Conservation (phyloP, 1,140 invertebrate species). For the Amyelois transitella region DNA sequence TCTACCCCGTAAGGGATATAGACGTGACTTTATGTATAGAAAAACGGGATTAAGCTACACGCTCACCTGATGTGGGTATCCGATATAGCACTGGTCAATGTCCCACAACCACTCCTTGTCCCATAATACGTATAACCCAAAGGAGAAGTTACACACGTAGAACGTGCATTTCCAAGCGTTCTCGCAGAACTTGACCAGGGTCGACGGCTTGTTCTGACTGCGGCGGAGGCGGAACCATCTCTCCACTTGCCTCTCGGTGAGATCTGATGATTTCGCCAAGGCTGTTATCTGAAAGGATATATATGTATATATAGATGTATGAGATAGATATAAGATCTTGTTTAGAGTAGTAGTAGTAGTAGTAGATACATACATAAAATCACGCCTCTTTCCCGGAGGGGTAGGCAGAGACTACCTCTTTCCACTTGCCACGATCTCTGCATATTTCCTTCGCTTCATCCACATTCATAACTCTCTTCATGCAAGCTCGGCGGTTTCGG, state of each 20-base stretch:
- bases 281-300: constrained; percentile 76
- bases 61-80: constrained; percentile 80
- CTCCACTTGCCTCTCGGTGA: constrained; percentile 90
- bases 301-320: not conserved
- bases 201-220: constrained; percentile 89
- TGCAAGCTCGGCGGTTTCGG: too few species aligned
- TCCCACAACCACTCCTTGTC: constrained; percentile 97
- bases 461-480: too few species aligned
- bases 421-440: too few species aligned
- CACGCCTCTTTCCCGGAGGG: too few species aligned
- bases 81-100: constrained; percentile 92
- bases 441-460: too few species aligned
- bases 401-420: too few species aligned
- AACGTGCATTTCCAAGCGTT: constrained; percentile 93
- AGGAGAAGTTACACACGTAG: constrained; percentile 90
- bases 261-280: constrained; percentile 91
- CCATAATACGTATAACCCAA: constrained; percentile 89
- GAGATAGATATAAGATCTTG: too few species aligned
- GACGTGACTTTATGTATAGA: too few species aligned
- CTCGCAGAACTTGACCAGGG: constrained; percentile 93
- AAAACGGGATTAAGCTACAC: not conserved
- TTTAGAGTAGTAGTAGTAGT: too few species aligned
- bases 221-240: constrained; percentile 90
- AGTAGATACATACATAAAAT: too few species aligned
- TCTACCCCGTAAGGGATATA: too few species aligned